Percentiles rank a stretch among this genome's conserved stretches.
These are phyloP conservation scores for Heliothis peltigera DNA, from an alignment of 2,888 invertebrate genomes.

Conservation along the genomic window DNA sequence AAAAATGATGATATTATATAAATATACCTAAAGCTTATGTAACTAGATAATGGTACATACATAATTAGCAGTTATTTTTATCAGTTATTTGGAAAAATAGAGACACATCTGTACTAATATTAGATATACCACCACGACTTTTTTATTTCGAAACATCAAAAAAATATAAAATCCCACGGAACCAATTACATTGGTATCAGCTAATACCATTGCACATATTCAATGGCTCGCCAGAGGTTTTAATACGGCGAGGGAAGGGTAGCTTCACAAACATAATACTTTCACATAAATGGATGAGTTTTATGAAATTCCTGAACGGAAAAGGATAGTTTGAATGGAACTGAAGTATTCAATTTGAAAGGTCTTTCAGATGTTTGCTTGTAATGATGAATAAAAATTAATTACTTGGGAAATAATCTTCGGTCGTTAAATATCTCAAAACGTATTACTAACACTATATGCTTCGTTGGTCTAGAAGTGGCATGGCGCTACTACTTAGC, in stretches of 20 bases:
- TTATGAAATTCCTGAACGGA: slow-evolving; percentile 36
- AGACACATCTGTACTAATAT: too few species aligned
- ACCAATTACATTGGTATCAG: slow-evolving; percentile 45
- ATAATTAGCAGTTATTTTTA: too few species aligned
- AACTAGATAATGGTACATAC: too few species aligned
- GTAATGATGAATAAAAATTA: not conserved
- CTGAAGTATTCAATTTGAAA: slow-evolving; percentile 18
- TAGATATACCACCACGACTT: too few species aligned
- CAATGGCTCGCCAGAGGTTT: slow-evolving; percentile 26
- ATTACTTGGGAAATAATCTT: too few species aligned
- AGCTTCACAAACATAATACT: slow-evolving; percentile 52
- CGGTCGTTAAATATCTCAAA: too few species aligned
- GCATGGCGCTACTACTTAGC: too few species aligned
- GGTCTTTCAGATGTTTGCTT: not conserved
- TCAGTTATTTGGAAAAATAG: too few species aligned
- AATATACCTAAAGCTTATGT: too few species aligned
- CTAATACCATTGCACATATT: slow-evolving; percentile 54
- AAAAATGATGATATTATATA: too few species aligned
- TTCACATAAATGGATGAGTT: slow-evolving; percentile 38
- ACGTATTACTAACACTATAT: too few species aligned
- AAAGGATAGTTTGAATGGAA: slow-evolving; percentile 5
- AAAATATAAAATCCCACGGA: slow-evolving; percentile 32
- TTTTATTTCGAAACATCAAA: slow-evolving; percentile 3
- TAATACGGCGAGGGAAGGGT: slow-evolving; percentile 17
- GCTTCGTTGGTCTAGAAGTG: too few species aligned